Evolutionary conservation across 2,113 vertebrate species (phyloP).

Genomic region (Candoia aspera): DNA sequence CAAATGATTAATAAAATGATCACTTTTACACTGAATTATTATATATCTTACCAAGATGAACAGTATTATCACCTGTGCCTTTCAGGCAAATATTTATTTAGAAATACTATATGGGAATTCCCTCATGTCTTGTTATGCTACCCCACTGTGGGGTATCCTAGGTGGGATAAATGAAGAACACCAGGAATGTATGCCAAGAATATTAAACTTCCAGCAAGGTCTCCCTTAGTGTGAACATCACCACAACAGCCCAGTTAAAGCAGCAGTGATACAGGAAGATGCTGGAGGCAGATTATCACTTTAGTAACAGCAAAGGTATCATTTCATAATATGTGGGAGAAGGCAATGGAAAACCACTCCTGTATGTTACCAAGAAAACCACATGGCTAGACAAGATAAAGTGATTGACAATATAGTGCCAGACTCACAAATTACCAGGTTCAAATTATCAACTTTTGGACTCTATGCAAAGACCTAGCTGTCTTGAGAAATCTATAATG

Average conservation of each 20-base stretch:
- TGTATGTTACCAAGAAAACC: background rate
- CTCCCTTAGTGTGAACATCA: background rate
- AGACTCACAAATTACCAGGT: background rate
- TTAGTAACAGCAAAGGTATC: background rate
- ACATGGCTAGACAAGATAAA: background rate
- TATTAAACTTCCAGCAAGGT: background rate
- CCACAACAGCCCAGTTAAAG: background rate
- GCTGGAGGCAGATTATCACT: background rate
- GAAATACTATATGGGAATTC: background rate
- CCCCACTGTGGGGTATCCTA: background rate
- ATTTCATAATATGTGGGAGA: background rate
- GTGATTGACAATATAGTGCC: background rate
- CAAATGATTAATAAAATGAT: background rate
- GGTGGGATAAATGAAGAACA: background rate
- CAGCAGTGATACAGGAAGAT: background rate
- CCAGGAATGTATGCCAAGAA: background rate
- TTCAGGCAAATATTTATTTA: background rate
- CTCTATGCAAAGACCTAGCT: background rate
- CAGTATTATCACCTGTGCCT: background rate
- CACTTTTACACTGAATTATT: background rate
- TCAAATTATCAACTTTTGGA: background rate
- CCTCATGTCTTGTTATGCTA: background rate
- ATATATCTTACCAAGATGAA: background rate
- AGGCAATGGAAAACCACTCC: background rate
- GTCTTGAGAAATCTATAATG: background rate